Percentiles rank a stretch among this genome's conserved stretches.
These are phyloP conservation scores for Drosophila obscura DNA, from an alignment of 1,140 invertebrate species.

Conservation along the genomic window DNA sequence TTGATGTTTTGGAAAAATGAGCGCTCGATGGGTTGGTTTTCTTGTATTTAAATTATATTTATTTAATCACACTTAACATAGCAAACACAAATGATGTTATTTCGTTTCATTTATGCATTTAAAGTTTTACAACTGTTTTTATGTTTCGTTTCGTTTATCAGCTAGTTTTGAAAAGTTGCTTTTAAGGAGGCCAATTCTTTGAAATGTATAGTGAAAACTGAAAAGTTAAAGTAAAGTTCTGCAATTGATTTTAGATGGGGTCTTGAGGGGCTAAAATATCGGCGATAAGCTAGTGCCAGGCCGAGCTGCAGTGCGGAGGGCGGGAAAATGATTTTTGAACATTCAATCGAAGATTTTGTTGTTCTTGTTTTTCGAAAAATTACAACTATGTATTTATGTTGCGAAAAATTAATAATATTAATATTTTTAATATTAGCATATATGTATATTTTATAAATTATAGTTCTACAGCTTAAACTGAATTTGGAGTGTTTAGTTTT, in stretches of 20 bases:
- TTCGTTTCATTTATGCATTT: constrained; percentile 67
- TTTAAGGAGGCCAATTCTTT: constrained; percentile 38
- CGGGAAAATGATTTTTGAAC: constrained; percentile 26
- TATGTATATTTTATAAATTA: constrained; percentile 82
- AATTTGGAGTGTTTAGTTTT: constrained; percentile 79
- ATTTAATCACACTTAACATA: constrained; percentile 80
- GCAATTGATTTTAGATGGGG: constrained; percentile 1
- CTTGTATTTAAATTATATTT: constrained; percentile 77
- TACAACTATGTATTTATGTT: constrained; percentile 80
- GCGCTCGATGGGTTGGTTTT: not conserved
- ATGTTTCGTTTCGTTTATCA: constrained; percentile 52
- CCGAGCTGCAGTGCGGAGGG: constrained; percentile 38
- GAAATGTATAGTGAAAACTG: constrained; percentile 43
- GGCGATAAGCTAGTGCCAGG: constrained; percentile 1
- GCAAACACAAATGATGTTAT: constrained; percentile 65
- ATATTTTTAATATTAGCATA: constrained; percentile 81
- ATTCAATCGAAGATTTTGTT: constrained; percentile 33
- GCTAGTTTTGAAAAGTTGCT: constrained; percentile 45
- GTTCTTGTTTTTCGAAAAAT: constrained; percentile 53
- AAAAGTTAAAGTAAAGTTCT: constrained; percentile 27
- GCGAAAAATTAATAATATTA: constrained; percentile 81
- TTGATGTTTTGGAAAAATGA: too few species aligned
- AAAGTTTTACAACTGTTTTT: constrained; percentile 72
- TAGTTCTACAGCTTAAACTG: constrained; percentile 81
- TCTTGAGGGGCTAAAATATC: constrained; percentile 4